Base-by-base conservation (phyloP, 2,113 vertebrate species). In the Alaudala cheleensis region DNA sequence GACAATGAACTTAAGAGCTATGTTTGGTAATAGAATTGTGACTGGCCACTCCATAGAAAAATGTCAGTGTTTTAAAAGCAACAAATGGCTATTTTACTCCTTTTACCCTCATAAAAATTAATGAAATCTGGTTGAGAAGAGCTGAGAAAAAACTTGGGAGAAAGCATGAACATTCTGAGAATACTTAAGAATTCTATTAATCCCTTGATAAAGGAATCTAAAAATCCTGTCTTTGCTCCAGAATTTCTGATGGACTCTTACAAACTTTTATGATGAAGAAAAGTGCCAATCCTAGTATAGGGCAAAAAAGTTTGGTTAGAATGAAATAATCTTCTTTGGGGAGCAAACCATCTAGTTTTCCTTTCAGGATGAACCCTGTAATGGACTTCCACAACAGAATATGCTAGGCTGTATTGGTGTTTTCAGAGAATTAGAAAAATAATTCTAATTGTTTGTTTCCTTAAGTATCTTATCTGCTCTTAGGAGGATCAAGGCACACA, bases 251-350 rank as follows among this genome's bases (percentile, higher is more conserved):
- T 3, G 3, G 12, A 62, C 8, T 58, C 8, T 45, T 79, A n/a
- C 6, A 3, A 65, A 51, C 20, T 13, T 37, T 49, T 56, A 58
- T 86, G 25, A 3, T 45, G 21, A 72, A 82, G 69, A 56, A 60
- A 66, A 42, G 0, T 39, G 5, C 21, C 45, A 4, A 37, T 33
- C 6, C 2, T 53, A 39, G 22, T 10, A 76, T 10, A 76, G 3
- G 24, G 6, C 0, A 10, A 70, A 66, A 54, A 60, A 1, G 1
- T 2, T 76, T 58, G 1, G 40, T 84, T 61, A 70, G 11, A 77
- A 54, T 47, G 20, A 74, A 74, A 71, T 34, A 31, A 13, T 31
- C 8, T 8, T 62, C 7, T 72, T 51, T 65, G 33, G 10, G 14
- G 26, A 62, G 71, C 2, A 44, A 12, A 7, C 9, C 3, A 54